phyloP scores from a whole-genome alignment of 2,888 invertebrate genomes.

The Cyaniris semiargus region DNA sequence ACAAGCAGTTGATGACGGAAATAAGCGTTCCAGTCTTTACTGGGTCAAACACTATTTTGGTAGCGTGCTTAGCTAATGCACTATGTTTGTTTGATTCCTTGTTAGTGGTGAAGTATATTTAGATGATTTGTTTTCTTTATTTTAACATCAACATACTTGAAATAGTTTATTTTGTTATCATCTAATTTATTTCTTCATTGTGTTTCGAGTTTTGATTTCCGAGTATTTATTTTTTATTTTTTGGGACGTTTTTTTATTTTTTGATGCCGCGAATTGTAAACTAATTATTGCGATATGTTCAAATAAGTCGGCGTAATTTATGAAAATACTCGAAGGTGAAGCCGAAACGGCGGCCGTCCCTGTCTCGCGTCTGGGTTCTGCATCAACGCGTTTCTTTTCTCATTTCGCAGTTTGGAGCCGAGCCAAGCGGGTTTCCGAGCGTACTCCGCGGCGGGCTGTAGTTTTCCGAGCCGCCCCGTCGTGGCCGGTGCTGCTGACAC shows the following conservation, averaged over 20 bases:
- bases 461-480: constrained; percentile 76
- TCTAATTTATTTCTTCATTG: neutral
- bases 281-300: constrained; percentile 69
- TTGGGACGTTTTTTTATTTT: neutral
- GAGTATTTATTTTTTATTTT: neutral
- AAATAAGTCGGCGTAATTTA: constrained; percentile 76
- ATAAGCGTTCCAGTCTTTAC: constrained; percentile 77
- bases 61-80: constrained; percentile 64
- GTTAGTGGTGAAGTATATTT: constrained; percentile 41
- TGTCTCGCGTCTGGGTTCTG: constrained; percentile 68
- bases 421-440: constrained; percentile 80
- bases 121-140: constrained; percentile 15
- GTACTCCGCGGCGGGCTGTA: constrained; percentile 74
- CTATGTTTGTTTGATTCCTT: constrained; percentile 57
- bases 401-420: constrained; percentile 81
- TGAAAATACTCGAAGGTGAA: constrained; percentile 69
- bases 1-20: constrained; percentile 72
- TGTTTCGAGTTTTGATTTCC: neutral
- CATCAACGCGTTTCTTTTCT: constrained; percentile 78
- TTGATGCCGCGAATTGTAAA: constrained; percentile 63
- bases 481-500: constrained; percentile 70
- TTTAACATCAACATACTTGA: neutral
- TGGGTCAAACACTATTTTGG: constrained; percentile 78
- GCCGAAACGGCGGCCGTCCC: constrained; percentile 68
- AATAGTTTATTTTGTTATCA: neutral